A percentile compares a stretch with the other conserved stretches of the same genome.
These are phyloP conservation scores for Urocolius indicus DNA, from an alignment of 2,113 vertebrate genomes.

Conservation along the genomic window DNA sequence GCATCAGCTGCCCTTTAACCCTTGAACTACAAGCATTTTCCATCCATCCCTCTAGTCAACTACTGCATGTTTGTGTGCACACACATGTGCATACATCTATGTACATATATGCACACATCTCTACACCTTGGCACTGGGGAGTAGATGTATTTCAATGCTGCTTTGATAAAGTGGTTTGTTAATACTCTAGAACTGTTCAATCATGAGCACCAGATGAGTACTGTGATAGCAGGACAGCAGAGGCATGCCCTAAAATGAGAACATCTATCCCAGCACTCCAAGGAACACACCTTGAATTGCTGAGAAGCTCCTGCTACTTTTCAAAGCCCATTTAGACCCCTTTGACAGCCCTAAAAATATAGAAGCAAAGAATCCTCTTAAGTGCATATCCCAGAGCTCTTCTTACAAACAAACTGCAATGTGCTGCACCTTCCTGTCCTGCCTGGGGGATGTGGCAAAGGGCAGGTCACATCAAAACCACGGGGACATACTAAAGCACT, in stretches of 20 bases:
- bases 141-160: not conserved
- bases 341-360: not conserved
- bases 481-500: not conserved
- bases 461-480: not conserved
- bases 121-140: too few relatives aligned
- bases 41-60: not conserved
- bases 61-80: too few relatives aligned
- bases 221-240: not conserved
- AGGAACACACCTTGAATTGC: not conserved
- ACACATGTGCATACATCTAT: too few relatives aligned
- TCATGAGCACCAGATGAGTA: not conserved
- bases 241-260: not conserved
- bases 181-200: not conserved
- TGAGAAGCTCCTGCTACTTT: not conserved
- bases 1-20: conserved; percentile 72
- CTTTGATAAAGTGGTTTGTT: not conserved
- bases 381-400: not conserved
- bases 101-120: fast-evolving
- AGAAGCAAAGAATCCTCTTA: not conserved
- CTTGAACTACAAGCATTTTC: not conserved
- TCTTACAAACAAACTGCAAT: fast-evolving
- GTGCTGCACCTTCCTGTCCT: not conserved
- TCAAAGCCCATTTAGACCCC: not conserved
- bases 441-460: not conserved
- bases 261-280: not conserved